These are phyloP conservation scores for Aphelenchoides fujianensis DNA, from an alignment of 1,140 invertebrate species.

Conservation along the genomic window DNA sequence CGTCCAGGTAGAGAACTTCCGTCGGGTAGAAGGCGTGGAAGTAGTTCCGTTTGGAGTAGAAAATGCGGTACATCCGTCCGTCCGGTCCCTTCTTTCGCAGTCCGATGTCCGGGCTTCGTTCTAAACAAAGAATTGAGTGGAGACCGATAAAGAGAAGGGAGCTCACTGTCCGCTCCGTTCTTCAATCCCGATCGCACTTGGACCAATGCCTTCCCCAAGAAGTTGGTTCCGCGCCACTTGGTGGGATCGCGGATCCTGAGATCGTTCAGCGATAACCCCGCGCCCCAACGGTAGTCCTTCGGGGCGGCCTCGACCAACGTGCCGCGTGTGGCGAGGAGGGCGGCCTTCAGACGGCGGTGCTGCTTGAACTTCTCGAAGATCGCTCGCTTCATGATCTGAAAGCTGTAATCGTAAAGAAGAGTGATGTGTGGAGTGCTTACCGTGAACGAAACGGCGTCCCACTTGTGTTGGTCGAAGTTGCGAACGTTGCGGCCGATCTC, in stretches of 20 bases:
- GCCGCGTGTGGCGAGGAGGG: not conserved
- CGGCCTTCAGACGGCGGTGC: not conserved
- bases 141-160: not conserved
- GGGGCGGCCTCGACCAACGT: conserved; percentile 18
- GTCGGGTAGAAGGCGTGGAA: conserved; percentile 4
- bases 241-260: not conserved
- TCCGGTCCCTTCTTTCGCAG: conserved; percentile 5
- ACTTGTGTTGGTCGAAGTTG: conserved; percentile 6
- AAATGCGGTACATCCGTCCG: not conserved
- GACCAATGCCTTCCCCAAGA: conserved; percentile 3
- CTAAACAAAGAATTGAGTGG: not conserved
- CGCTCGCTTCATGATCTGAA: conserved; percentile 16
- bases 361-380: conserved; percentile 18
- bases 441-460: conserved; percentile 11
- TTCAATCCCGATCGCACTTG: conserved; percentile 4
- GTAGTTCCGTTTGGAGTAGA: conserved; percentile 8
- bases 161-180: not conserved
- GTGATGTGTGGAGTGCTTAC: not conserved
- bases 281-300: conserved; percentile 10
- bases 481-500: not conserved
- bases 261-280: not conserved
- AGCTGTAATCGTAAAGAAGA: not conserved
- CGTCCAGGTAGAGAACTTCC: conserved; percentile 10
- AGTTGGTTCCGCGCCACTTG: conserved; percentile 15
- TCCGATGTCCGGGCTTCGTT: not conserved